These are phyloP conservation scores for Lampris megalopsis DNA, from an alignment of 2,113 vertebrate genomes.

Conservation along the genomic window DNA sequence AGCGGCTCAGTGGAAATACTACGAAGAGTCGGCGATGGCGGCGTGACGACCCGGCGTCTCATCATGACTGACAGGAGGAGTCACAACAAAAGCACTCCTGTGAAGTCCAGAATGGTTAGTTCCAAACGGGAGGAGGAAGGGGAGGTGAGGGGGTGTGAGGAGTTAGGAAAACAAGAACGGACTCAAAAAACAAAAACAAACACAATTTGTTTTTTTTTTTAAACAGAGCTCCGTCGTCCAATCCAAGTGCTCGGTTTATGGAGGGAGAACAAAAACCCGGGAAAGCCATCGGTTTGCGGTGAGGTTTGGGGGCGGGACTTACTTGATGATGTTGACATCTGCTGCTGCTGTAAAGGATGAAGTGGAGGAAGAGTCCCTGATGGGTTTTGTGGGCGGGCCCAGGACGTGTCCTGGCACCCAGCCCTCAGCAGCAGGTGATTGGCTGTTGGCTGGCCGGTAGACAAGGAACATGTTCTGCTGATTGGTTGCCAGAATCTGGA, in stretches of 20 bases:
- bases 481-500: slow-evolving; percentile 95
- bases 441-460: slow-evolving; percentile 91
- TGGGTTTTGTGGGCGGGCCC: slow-evolving; percentile 87
- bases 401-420: slow-evolving; percentile 95
- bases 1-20: too few relatives aligned
- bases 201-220: background rate
- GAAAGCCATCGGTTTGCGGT: slow-evolving; percentile 49
- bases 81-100: slow-evolving; percentile 6
- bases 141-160: slow-evolving; percentile 33
- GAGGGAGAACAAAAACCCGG: slow-evolving; percentile 59
- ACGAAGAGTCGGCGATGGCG: too few relatives aligned
- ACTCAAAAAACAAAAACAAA: slow-evolving; percentile 17
- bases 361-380: slow-evolving; percentile 86
- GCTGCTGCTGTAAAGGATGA: slow-evolving; percentile 70
- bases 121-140: slow-evolving; percentile 53
- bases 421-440: slow-evolving; percentile 95
- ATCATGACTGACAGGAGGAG: too few relatives aligned
- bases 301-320: slow-evolving; percentile 86
- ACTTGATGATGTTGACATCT: slow-evolving; percentile 97
- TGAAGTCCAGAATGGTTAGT: slow-evolving; percentile 63
- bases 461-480: slow-evolving; percentile 99
- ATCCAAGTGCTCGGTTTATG: slow-evolving; percentile 31
- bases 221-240: slow-evolving; percentile 76
- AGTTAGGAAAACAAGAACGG: slow-evolving; percentile 16
- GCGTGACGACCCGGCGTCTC: too few relatives aligned